Conservation (phyloP, 2,797 vertebrate genomes). For the Xenopus petersii region DNA sequence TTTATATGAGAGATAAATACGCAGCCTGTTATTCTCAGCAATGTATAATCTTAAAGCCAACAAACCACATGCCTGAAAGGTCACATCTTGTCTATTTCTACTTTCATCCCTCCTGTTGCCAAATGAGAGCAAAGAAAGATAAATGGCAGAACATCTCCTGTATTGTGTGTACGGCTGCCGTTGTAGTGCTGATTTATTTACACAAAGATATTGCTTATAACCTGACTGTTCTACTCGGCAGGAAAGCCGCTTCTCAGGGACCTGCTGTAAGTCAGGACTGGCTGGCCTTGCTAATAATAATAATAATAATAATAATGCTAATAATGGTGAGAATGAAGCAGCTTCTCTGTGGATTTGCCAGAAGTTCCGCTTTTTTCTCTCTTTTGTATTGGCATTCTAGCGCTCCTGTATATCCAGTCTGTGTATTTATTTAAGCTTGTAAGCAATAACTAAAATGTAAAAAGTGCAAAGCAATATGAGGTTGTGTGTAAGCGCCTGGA, state of each 20-base stretch:
- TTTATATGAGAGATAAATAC: too few relatives aligned
- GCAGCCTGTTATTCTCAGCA: too few relatives aligned
- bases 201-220: neutral
- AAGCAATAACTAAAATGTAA: constrained; percentile 89
- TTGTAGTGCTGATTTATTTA: neutral
- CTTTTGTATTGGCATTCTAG: constrained; percentile 61
- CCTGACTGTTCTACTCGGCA: neutral
- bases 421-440: constrained; percentile 78
- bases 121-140: too few relatives aligned
- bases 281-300: constrained; percentile 47
- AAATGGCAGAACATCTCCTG: too few relatives aligned
- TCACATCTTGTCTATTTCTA: too few relatives aligned
- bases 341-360: constrained; percentile 72
- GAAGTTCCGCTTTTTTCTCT: constrained; percentile 56
- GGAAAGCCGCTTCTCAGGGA: constrained; percentile 70
- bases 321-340: constrained; percentile 78
- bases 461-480: constrained; percentile 75
- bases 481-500: constrained; percentile 65
- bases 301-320: too few relatives aligned
- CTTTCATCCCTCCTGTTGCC: too few relatives aligned
- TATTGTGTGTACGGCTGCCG: too few relatives aligned
- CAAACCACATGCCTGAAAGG: too few relatives aligned
- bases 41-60: too few relatives aligned
- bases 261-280: constrained; percentile 61
- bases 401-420: constrained; percentile 80